A percentile compares a stretch with the other conserved stretches of the same genome.
Evolutionary conservation across 2,888 invertebrate genomes (phyloP).

Genomic region (Conus canariensis): DNA sequence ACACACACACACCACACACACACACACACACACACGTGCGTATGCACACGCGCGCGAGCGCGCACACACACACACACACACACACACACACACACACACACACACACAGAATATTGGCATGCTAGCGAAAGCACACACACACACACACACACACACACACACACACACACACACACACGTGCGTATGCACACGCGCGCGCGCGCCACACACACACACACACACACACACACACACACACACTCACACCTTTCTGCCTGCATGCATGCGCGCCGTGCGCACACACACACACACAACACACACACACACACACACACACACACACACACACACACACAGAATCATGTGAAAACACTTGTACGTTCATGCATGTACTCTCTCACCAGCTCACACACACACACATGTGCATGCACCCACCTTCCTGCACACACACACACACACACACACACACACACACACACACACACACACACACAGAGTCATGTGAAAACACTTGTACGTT

Average conservation of each 20-base stretch:
- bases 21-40: no score
- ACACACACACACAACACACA: background rate
- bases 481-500: background rate
- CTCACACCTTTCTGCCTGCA: background rate
- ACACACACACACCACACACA: no score
- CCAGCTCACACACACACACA: background rate
- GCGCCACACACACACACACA: background rate
- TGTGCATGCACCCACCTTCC: background rate
- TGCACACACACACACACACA: background rate
- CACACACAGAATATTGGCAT: background rate
- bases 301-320: background rate
- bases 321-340: background rate
- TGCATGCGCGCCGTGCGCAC: background rate
- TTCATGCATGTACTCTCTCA: background rate
- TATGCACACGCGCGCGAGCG: no score
- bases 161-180: background rate
- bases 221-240: background rate
- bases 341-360: background rate
- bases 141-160: background rate
- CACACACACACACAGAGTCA: background rate
- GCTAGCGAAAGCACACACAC: background rate
- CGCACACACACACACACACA: background rate
- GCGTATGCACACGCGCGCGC: background rate
- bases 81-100: constrained; percentile 23
- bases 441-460: background rate